Percentiles rank a stretch among this genome's conserved stretches.
Conservation (phyloP, 2,113 vertebrate species). For the Strigops habroptila region DNA sequence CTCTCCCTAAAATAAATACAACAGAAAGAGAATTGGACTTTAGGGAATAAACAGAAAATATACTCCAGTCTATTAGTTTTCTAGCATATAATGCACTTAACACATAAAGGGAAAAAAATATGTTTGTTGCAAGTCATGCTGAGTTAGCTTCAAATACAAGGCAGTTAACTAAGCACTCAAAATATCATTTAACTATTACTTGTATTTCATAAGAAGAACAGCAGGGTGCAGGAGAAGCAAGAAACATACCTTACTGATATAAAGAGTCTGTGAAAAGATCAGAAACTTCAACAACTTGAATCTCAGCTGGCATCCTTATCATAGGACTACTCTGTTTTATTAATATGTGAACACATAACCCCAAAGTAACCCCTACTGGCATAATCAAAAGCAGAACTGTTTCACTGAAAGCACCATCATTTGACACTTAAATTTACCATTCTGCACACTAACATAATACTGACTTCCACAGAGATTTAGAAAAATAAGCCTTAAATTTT, state of each 20-base stretch:
- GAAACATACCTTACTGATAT: not conserved
- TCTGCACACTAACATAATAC: not conserved
- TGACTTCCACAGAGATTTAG: not conserved
- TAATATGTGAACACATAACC: not conserved
- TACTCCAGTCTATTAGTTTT: not conserved
- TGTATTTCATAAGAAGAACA: not conserved
- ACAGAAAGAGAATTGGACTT: not conserved
- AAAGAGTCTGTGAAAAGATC: not conserved
- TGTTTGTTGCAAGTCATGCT: not conserved
- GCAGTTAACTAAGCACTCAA: not conserved
- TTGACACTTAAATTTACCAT: not conserved
- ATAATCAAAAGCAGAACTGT: not conserved
- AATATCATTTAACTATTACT: not conserved
- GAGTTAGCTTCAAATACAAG: not conserved
- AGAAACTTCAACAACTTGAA: not conserved
- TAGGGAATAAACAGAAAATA: not conserved
- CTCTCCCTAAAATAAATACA: constrained; percentile 76
- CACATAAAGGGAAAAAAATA: not conserved
- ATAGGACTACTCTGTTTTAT: not conserved
- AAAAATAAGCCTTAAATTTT: not conserved
- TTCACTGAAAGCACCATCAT: not conserved
- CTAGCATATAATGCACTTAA: not conserved
- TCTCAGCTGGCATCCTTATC: not conserved
- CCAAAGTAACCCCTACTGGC: not conserved
- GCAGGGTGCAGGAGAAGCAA: not conserved